Evolutionary conservation across 2,797 vertebrate species (phyloP), one percentile per base, ranked within the genome.

Genomic region (Falco cherrug): DNA sequence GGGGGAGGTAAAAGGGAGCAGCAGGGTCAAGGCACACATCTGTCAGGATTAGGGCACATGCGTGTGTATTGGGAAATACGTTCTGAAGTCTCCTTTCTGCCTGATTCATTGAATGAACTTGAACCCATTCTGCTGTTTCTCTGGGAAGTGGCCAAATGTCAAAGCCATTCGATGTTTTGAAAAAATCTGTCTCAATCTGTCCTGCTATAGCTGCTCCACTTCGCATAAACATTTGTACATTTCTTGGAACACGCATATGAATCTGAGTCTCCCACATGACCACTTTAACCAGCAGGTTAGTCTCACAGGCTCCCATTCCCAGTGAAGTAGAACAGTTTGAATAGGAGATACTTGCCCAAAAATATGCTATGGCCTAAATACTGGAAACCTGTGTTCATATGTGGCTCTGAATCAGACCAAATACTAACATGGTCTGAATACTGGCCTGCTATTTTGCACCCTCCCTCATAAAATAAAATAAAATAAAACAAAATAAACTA

Each of bases 91-190:
- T 88, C 51, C 33, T 64, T 48, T 87, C 70, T 87, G 51, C 56
- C 48, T 73, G 48, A 77, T 91, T 83, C 91, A 87, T 65, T 61
- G 68, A 87, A 94, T 56, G 68, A 94, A 87, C 84, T 57, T 89
- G 87, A 94, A 92, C 68, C 33, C 60, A 35, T 75, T 83, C 68
- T 92, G 65, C 39, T 92, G 10, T 74, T 95, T 93, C 69, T 84
- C 87, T 74, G 50, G 68, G 71, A 94, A 89, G 1, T 45, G n/a
- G 86, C 69, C 89, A 96, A 87, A 89, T 85, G 81, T 91, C 92
- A 89, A 89, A 93, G 64, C 45, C 65, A 91, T 75, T 89, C 15
- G 1, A n/a, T 35, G 50, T 85, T 92, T 53, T 68, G 75, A 63
- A 94, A 95, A 91, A 93, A 76, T 69, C 51, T 26, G 33, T 81